phyloP scores from a whole-genome alignment of 2,888 invertebrate species.

The Clostera curtula region DNA sequence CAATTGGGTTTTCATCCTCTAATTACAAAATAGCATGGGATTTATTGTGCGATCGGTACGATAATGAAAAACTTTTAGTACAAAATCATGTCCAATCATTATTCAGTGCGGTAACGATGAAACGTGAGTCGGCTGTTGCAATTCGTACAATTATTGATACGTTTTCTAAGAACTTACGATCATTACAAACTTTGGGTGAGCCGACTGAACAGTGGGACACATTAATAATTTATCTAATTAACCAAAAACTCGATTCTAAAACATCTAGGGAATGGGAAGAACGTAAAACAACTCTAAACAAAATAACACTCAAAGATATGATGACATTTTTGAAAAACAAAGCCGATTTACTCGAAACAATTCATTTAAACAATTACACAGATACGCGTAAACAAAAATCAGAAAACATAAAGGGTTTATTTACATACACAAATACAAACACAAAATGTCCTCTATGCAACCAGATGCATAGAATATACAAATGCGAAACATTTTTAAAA shows the following conservation, averaged over 20 bases:
- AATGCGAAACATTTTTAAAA: not conserved
- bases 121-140: too few species aligned
- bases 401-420: not conserved
- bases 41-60: too few species aligned
- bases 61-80: too few species aligned
- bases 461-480: not conserved
- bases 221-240: not conserved
- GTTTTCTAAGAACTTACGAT: too few species aligned
- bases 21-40: too few species aligned
- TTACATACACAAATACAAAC: not conserved
- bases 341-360: not conserved
- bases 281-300: not conserved
- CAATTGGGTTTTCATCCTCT: too few species aligned
- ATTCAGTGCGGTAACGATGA: too few species aligned
- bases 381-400: not conserved
- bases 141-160: too few species aligned
- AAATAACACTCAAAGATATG: too few species aligned
- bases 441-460: not conserved
- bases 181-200: too few species aligned
- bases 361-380: not conserved
- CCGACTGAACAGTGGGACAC: too few species aligned
- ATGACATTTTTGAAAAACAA: not conserved
- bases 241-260: not conserved
- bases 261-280: not conserved
- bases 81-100: too few species aligned